Evolutionary conservation across 2,113 vertebrate genomes (phyloP).

Genomic region (Chroicocephalus ridibundus): DNA sequence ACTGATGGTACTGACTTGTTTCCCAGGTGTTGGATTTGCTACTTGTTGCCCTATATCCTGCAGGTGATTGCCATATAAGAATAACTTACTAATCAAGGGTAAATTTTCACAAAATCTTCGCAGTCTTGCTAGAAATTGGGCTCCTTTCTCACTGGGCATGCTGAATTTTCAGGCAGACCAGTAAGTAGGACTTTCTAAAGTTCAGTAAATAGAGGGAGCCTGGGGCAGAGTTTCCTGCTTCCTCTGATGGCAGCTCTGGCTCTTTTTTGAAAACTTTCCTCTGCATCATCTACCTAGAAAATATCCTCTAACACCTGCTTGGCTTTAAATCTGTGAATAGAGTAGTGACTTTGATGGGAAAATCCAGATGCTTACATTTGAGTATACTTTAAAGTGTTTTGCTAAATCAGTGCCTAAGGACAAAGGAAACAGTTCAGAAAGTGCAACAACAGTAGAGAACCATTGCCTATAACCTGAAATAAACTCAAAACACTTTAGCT

Average conservation of each 20-base stretch:
- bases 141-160: not conserved
- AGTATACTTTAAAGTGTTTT: conserved; percentile 10
- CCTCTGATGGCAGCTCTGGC: not conserved
- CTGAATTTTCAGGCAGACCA: not conserved
- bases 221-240: not conserved
- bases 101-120: not conserved
- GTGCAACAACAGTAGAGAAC: not conserved
- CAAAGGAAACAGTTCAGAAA: conserved; percentile 3
- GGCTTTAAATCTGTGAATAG: conserved; percentile 16
- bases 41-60: not conserved
- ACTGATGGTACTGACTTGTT: not conserved
- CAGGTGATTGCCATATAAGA: not conserved
- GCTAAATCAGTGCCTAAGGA: conserved; percentile 35
- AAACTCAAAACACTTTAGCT: conserved; percentile 14
- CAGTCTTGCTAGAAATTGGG: not conserved
- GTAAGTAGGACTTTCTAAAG: not conserved
- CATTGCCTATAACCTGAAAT: conserved; percentile 23
- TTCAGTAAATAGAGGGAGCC: not conserved
- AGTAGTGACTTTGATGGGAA: conserved; percentile 11
- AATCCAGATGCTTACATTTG: conserved; percentile 28
- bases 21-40: not conserved
- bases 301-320: not conserved
- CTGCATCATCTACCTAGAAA: not conserved
- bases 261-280: not conserved
- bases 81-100: not conserved